Base-by-base conservation (phyloP, 2,888 invertebrate genomes). In the Dione vanillae region DNA sequence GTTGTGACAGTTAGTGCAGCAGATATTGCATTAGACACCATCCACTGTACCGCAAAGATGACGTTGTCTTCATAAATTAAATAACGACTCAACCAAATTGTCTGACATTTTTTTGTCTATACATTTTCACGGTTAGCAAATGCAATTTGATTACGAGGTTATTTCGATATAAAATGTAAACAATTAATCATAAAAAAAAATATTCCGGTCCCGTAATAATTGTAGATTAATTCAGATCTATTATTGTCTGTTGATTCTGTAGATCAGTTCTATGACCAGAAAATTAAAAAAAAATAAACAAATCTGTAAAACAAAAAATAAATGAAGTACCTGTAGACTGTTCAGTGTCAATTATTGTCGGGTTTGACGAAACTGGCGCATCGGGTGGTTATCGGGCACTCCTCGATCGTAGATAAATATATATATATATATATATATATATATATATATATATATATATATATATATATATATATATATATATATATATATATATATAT, bases 341-440 rank as follows among this genome's bases (percentile, higher is more conserved):
- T 40, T 64, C 37, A 56, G 52, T 64, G 56, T 69, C 62, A 69
- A 69, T 69, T 69, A 62, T 69, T 64, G 45, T 69, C 45, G 37
- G 54, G 62, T 52, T 54, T 64, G 64, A 64, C 47, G 69, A 62
- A 71, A 69, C 54, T 49, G 69, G 69, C 72, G 71, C 73, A 75
- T 71, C 71, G 45, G 70, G 68, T 69, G 68, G 62, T 54, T 73
- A 71, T 62, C 74, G 78, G 78, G 78, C 80, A 78, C 77, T 80
- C 84, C 85, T 83, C 88, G 86, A 87, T 87, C 83, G 84, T 76
- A 81, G 86, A 85, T 91, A 89, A 91, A 89, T 89, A n/a, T n/a
- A n/a, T n/a, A n/a, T n/a, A n/a, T n/a, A n/a, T n/a, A n/a, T n/a
- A n/a, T n/a, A n/a, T n/a, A n/a, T n/a, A n/a, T n/a, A n/a, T n/a